A percentile compares a stretch with the other conserved stretches of the same genome.
phyloP scores from a whole-genome alignment of 1,140 invertebrate species.

The Bicyclus anynana region DNA sequence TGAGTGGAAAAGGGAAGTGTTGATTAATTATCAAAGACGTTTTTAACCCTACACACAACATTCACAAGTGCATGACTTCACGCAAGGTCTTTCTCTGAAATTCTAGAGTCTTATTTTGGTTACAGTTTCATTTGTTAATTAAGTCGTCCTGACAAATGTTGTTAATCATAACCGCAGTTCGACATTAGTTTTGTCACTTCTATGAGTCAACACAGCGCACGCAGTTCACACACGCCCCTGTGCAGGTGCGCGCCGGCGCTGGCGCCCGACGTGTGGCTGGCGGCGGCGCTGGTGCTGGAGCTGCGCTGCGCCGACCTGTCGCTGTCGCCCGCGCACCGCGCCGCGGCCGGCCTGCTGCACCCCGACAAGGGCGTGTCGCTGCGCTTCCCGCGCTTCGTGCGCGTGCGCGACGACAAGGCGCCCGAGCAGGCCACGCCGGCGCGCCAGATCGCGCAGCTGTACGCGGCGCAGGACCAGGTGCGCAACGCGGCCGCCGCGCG shows the following conservation, averaged over 20 bases:
- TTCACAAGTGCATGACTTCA: too few relatives aligned
- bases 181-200: too few relatives aligned
- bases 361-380: slow-evolving; percentile 95
- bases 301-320: slow-evolving; percentile 99
- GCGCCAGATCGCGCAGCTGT: slow-evolving; percentile 89
- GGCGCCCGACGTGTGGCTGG: slow-evolving; percentile 97
- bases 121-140: too few relatives aligned
- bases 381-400: slow-evolving; percentile 93
- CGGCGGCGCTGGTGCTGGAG: slow-evolving; percentile 96
- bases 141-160: too few relatives aligned
- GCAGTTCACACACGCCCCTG: too few relatives aligned
- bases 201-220: too few relatives aligned
- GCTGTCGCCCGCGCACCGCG: slow-evolving; percentile 95
- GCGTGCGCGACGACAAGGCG: slow-evolving; percentile 95
- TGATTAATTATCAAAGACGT: too few relatives aligned
- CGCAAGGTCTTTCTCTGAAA: too few relatives aligned
- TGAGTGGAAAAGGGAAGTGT: too few relatives aligned
- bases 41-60: too few relatives aligned
- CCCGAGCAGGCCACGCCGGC: slow-evolving; percentile 96
- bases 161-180: too few relatives aligned
- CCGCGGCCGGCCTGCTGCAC: slow-evolving; percentile 94
- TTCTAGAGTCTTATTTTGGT: too few relatives aligned
- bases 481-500: slow-evolving; percentile 76
- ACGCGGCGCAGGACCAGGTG: slow-evolving; percentile 94
- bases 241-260: slow-evolving; percentile 83